Conservation (phyloP, 2,888 invertebrate species). For the Globia sparganii region DNA sequence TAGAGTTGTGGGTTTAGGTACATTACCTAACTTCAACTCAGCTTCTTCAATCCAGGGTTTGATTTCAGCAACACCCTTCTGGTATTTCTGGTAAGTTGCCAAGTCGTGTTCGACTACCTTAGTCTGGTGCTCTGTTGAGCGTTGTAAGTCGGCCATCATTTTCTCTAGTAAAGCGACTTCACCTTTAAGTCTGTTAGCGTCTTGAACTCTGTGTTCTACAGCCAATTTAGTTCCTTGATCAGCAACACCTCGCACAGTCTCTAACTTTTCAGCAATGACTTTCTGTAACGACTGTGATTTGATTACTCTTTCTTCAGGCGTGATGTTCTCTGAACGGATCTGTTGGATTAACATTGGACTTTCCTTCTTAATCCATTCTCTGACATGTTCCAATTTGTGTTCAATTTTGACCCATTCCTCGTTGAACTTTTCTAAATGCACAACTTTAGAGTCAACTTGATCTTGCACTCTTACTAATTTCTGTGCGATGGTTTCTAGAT, state of each 20-base stretch:
- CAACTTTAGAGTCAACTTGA: conserved; percentile 94
- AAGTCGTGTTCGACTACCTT: conserved; percentile 94
- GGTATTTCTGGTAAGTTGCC: conserved; percentile 96
- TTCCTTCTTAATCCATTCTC: conserved; percentile 95
- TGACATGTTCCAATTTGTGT: conserved; percentile 93
- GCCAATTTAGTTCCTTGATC: conserved; percentile 94
- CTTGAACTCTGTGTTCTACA: conserved; percentile 92
- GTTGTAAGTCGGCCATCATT: conserved; percentile 94
- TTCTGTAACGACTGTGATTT: conserved; percentile 94
- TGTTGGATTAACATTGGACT: conserved; percentile 94
- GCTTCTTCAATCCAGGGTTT: conserved; percentile 97
- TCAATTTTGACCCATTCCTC: conserved; percentile 95
- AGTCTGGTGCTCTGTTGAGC: conserved; percentile 94
- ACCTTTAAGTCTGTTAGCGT: conserved; percentile 93
- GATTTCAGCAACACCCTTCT: conserved; percentile 94
- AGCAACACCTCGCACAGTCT: conserved; percentile 93
- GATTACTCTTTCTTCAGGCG: conserved; percentile 95
- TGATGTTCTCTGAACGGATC: conserved; percentile 93
- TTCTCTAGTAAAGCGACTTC: conserved; percentile 94
- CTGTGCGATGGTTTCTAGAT: conserved; percentile 94
- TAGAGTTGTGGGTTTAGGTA: conserved; percentile 94
- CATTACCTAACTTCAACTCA: conserved; percentile 94
- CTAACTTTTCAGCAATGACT: conserved; percentile 94
- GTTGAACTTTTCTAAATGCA: conserved; percentile 95
- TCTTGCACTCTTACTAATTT: conserved; percentile 94